Conservation (phyloP, 2,113 vertebrate species). For the Glaucidium brasilianum region DNA sequence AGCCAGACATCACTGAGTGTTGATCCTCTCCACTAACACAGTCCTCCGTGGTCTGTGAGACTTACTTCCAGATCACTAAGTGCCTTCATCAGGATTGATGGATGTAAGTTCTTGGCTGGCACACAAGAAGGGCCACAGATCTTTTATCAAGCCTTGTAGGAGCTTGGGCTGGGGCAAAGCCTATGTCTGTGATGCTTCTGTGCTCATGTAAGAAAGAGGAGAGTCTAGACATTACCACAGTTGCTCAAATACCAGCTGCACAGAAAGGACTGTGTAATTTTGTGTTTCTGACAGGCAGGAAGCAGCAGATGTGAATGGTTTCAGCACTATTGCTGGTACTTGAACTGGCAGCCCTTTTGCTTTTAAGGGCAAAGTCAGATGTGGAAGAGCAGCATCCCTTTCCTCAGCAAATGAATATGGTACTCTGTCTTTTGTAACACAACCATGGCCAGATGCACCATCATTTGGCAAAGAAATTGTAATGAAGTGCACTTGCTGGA, state of each 20-base stretch:
- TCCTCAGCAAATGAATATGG: not conserved
- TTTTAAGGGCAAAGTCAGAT: not conserved
- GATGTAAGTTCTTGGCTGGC: not conserved
- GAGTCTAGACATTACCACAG: not conserved
- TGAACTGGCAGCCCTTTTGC: not conserved
- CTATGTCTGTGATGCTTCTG: not conserved
- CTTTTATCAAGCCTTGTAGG: not conserved
- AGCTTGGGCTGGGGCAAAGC: not conserved
- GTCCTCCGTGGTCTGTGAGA: not conserved
- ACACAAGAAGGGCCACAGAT: not conserved
- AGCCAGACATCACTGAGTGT: not conserved
- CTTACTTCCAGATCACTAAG: not conserved
- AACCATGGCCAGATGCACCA: not conserved
- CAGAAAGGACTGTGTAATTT: not conserved
- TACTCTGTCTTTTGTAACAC: not conserved
- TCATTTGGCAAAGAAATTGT: not conserved
- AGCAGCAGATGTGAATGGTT: not conserved
- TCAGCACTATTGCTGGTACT: not conserved
- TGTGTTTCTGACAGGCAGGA: not conserved
- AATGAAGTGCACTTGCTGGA: not conserved
- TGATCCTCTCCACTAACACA: not conserved
- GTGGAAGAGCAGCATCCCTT: not conserved
- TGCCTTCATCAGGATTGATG: not conserved
- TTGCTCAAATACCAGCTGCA: not conserved
- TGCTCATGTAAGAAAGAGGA: not conserved